Evolutionary conservation across 37 sponge, comb jelly and placozoan species (phyloP).

Genomic region (Hormiphora californensis): DNA sequence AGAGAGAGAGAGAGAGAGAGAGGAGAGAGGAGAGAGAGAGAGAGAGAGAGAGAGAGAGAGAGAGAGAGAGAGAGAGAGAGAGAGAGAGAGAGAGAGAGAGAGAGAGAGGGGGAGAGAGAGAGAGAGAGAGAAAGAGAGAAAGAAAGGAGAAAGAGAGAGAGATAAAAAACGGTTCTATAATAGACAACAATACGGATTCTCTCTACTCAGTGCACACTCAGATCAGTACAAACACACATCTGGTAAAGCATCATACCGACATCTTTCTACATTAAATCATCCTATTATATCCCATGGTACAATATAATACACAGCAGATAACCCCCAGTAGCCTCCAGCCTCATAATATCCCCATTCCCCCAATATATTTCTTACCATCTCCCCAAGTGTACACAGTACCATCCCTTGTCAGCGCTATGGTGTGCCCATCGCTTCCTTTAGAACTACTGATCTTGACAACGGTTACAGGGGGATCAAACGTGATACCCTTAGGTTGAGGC

Average conservation of each 20-base stretch:
- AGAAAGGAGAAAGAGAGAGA: neutral
- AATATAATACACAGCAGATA: too few species aligned
- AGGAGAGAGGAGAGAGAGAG: too few species aligned
- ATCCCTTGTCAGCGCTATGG: slow-evolving; percentile 64
- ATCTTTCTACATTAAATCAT: too few species aligned
- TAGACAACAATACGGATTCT: neutral
- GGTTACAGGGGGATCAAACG: slow-evolving; percentile 32
- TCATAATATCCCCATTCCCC: too few species aligned
- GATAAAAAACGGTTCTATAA: neutral
- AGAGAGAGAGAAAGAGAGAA: neutral
- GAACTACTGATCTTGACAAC: slow-evolving; percentile 61
- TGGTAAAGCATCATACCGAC: too few species aligned
- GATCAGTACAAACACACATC: too few species aligned
- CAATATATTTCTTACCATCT: slow-evolving; percentile 62
- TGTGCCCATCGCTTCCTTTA: slow-evolving; percentile 78
- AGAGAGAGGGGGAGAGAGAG: neutral
- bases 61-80: too few species aligned
- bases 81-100: too few species aligned
- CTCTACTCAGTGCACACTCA: neutral
- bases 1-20: too few species aligned
- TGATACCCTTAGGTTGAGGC: slow-evolving; percentile 50
- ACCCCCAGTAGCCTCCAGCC: too few species aligned
- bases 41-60: too few species aligned
- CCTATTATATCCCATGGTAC: too few species aligned
- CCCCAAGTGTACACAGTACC: slow-evolving; percentile 91